These are phyloP conservation scores for Lithobates pipiens DNA, from an alignment of 2,797 vertebrate genomes.

Conservation along the genomic window DNA sequence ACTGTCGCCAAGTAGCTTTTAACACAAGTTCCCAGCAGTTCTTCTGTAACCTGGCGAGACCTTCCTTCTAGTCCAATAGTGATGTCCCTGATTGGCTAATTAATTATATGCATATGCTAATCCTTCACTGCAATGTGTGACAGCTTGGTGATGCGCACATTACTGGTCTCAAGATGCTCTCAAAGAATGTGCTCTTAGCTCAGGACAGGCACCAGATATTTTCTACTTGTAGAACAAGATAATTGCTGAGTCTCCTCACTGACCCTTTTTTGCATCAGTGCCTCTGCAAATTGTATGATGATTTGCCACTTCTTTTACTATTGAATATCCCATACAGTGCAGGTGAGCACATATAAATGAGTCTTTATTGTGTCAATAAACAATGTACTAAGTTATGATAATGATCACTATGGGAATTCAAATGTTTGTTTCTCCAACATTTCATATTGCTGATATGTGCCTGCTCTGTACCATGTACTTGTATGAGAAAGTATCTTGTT, in stretches of 20 bases:
- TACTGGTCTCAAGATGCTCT: constrained; percentile 7
- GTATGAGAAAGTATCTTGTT: too few relatives aligned
- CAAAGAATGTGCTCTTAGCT: constrained; percentile 19
- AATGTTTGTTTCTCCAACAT: too few relatives aligned
- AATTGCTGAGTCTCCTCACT: constrained; percentile 14
- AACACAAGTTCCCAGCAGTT: constrained; percentile 53
- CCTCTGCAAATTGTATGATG: background rate
- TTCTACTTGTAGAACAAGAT: constrained; percentile 15
- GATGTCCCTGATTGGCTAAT: constrained; percentile 33
- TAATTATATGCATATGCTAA: constrained; percentile 49
- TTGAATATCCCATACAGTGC: constrained; percentile 12
- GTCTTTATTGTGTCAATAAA: background rate
- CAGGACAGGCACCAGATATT: constrained; percentile 12
- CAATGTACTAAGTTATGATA: too few relatives aligned
- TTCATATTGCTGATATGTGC: too few relatives aligned
- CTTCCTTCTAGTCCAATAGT: constrained; percentile 39
- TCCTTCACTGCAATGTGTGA: constrained; percentile 2
- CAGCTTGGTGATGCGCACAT: constrained; percentile 14
- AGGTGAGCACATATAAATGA: background rate
- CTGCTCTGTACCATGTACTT: too few relatives aligned
- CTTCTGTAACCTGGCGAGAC: constrained; percentile 44
- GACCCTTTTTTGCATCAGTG: background rate
- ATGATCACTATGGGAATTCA: too few relatives aligned
- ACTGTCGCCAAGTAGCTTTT: constrained; percentile 53
- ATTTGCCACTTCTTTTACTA: background rate